phyloP scores from a whole-genome alignment of 2,797 vertebrate genomes.

The Telmatherina bonti region DNA sequence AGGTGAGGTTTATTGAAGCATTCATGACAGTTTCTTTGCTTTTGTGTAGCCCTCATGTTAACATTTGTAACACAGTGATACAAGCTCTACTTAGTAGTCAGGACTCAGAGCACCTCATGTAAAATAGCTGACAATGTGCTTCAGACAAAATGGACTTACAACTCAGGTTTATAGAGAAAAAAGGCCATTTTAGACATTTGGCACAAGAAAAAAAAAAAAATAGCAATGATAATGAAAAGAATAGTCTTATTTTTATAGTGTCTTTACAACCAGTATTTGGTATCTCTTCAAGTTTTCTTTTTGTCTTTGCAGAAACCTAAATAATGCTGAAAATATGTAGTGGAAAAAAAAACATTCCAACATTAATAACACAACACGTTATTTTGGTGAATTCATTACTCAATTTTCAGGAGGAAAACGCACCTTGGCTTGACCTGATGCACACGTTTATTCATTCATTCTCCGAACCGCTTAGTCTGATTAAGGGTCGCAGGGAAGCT shows the following conservation, averaged over 20 bases:
- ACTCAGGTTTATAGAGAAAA: conserved; percentile 30
- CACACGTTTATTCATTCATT: too few relatives aligned
- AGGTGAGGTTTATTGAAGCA: conserved; percentile 77
- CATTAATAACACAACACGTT: conserved; percentile 13
- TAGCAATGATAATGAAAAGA: conserved; percentile 10
- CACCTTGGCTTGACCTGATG: conserved; percentile 62
- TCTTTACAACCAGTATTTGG: conserved; percentile 43
- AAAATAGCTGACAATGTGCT: conserved; percentile 33
- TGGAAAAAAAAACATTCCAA: conserved; percentile 1
- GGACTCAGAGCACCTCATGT: conserved; percentile 47
- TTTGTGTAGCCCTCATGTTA: conserved; percentile 58
- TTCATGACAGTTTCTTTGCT: conserved; percentile 57
- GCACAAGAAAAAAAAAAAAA: conserved; percentile 44
- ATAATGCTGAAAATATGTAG: conserved; percentile 17
- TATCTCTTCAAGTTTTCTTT: conserved; percentile 33
- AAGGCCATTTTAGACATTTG: conserved; percentile 52
- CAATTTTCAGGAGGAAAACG: conserved; percentile 17
- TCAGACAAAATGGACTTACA: conserved; percentile 7
- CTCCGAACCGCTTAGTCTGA: too few relatives aligned
- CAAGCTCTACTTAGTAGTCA: conserved; percentile 31
- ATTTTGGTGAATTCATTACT: conserved; percentile 24
- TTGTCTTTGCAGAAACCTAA: conserved; percentile 17
- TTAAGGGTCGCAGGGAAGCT: too few relatives aligned
- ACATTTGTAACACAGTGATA: conserved; percentile 56
- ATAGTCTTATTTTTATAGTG: neutral